A percentile compares a stretch with the other conserved stretches of the same genome.
These are phyloP conservation scores for Anseranas semipalmata DNA, from an alignment of 2,113 vertebrate species.

Conservation along the genomic window DNA sequence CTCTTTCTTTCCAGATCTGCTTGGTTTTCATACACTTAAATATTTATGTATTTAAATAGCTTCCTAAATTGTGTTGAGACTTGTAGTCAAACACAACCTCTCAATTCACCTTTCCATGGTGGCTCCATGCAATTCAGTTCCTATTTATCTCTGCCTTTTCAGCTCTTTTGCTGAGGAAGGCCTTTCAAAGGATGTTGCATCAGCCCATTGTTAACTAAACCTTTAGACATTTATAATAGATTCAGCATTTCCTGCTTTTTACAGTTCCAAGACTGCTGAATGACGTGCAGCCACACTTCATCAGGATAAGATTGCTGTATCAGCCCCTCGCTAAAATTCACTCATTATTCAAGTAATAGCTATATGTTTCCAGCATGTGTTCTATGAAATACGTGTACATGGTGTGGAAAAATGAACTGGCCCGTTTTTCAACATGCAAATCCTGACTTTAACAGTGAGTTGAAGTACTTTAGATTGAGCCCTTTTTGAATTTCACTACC, in stretches of 20 bases:
- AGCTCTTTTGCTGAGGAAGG: constrained; percentile 57
- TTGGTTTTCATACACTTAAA: constrained; percentile 37
- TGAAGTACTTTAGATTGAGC: background rate
- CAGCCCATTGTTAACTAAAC: constrained; percentile 69
- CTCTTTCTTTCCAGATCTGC: background rate
- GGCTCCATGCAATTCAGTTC: constrained; percentile 23
- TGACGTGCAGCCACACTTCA: constrained; percentile 63
- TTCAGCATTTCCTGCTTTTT: constrained; percentile 68
- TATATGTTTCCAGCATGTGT: constrained; percentile 53
- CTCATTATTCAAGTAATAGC: constrained; percentile 67
- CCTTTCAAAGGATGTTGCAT: constrained; percentile 62
- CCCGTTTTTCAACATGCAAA: background rate
- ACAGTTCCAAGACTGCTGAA: constrained; percentile 54
- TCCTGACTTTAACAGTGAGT: background rate
- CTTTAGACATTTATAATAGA: constrained; percentile 61
- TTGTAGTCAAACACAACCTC: constrained; percentile 29
- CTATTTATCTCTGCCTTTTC: constrained; percentile 58
- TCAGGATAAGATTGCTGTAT: constrained; percentile 66
- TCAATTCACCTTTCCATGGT: constrained; percentile 25
- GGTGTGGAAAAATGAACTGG: constrained; percentile 26
- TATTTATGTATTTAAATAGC: constrained; percentile 55
- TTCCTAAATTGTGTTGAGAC: constrained; percentile 30
- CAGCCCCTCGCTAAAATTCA: constrained; percentile 62
- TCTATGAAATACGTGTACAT: constrained; percentile 50
- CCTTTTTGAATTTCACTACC: background rate